A percentile compares a stretch with the other conserved stretches of the same genome.
Conservation (phyloP, 2,888 invertebrate species). For the Pachymerium ferrugineum region DNA sequence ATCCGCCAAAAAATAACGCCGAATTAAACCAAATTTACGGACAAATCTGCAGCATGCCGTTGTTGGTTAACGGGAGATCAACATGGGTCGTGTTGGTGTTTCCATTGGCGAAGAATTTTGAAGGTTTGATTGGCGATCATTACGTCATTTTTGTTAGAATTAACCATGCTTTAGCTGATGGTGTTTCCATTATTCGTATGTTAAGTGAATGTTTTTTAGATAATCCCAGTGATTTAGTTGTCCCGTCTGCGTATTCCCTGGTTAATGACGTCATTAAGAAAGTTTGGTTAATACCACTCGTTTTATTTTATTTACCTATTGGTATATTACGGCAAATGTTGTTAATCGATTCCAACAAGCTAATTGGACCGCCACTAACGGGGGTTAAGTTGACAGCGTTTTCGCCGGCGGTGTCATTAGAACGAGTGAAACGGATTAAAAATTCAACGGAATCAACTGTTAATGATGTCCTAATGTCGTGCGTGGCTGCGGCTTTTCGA, state of each 20-base stretch:
- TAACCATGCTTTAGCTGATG: not conserved
- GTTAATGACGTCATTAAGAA: not conserved
- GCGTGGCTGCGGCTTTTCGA: not conserved
- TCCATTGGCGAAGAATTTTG: not conserved
- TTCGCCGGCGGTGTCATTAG: not conserved
- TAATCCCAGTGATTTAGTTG: not conserved
- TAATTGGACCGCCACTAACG: not conserved
- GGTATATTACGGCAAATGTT: not conserved
- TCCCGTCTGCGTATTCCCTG: not conserved
- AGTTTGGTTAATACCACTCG: too few relatives aligned
- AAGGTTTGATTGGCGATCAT: not conserved
- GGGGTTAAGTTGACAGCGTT: not conserved
- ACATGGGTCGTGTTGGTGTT: not conserved
- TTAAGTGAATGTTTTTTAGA: not conserved
- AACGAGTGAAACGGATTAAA: not conserved
- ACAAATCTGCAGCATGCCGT: not conserved
- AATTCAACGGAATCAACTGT: not conserved
- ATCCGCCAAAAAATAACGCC: not conserved
- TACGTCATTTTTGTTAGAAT: not conserved
- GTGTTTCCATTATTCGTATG: not conserved
- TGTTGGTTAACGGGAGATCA: not conserved
- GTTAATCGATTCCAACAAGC: not conserved
- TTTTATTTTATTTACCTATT: not conserved
- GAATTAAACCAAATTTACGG: not conserved
- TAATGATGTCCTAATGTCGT: conserved; percentile 1